phyloP scores from a whole-genome alignment of 2,888 invertebrate genomes.

The Helobdella robusta region DNA sequence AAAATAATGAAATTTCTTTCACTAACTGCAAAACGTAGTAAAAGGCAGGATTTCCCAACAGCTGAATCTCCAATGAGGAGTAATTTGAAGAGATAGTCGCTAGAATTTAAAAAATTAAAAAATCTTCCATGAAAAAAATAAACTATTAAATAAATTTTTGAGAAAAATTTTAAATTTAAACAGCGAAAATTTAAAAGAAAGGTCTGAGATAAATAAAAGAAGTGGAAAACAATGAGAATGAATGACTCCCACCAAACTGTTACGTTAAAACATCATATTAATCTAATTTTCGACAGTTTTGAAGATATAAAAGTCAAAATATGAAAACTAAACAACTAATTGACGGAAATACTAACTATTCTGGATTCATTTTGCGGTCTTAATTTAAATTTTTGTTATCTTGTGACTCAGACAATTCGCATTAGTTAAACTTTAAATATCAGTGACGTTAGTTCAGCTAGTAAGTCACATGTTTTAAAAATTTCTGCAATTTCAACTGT shows the following conservation, averaged over 20 bases:
- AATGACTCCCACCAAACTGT: too few relatives aligned
- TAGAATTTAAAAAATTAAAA: slow-evolving; percentile 30
- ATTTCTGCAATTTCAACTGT: too few relatives aligned
- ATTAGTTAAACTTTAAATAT: too few relatives aligned
- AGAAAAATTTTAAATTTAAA: neutral
- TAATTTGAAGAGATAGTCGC: slow-evolving; percentile 89
- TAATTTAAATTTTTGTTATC: too few relatives aligned
- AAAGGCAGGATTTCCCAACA: slow-evolving; percentile 67
- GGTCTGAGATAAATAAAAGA: neutral
- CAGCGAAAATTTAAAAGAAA: neutral
- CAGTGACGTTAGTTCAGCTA: too few relatives aligned
- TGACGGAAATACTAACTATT: slow-evolving; percentile 28
- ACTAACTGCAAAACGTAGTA: slow-evolving; percentile 45
- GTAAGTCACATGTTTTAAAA: too few relatives aligned
- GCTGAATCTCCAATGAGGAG: slow-evolving; percentile 96
- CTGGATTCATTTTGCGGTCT: slow-evolving; percentile 30
- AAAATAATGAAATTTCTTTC: neutral
- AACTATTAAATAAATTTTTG: neutral
- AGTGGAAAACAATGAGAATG: neutral
- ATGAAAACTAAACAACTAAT: neutral
- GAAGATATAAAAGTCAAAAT: too few relatives aligned
- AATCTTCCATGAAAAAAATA: neutral
- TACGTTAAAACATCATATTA: too few relatives aligned
- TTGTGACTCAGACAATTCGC: too few relatives aligned
- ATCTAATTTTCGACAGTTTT: too few relatives aligned